phyloP scores from a whole-genome alignment of 1,140 invertebrate genomes.

The Papilio dardanus region DNA sequence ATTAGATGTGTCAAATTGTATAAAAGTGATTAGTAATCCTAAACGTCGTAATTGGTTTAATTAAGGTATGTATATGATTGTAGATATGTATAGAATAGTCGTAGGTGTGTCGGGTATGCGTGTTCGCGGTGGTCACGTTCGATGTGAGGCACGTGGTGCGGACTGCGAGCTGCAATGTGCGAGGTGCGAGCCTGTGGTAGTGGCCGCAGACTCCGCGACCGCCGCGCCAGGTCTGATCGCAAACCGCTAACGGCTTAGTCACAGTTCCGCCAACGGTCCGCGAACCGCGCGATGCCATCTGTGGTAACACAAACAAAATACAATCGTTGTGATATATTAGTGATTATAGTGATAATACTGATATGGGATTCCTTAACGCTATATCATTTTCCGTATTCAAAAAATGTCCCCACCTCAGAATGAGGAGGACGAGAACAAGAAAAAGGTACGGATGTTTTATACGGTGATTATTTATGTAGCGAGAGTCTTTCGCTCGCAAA shows the following conservation, averaged over 20 bases:
- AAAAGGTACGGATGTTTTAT: slow-evolving; percentile 49
- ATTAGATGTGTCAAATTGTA: slow-evolving; percentile 8
- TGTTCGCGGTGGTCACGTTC: slow-evolving; percentile 38
- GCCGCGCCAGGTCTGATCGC: slow-evolving; percentile 44
- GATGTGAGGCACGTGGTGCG: slow-evolving; percentile 47
- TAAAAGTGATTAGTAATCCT: not conserved
- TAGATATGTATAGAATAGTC: not conserved
- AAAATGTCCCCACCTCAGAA: slow-evolving; percentile 71
- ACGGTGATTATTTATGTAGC: not conserved
- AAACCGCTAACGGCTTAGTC: slow-evolving; percentile 68
- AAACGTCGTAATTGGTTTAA: slow-evolving; percentile 12
- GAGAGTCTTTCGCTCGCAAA: not conserved
- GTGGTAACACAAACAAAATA: slow-evolving; percentile 51
- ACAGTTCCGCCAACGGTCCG: slow-evolving; percentile 57
- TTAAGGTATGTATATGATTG: not conserved
- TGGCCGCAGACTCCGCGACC: slow-evolving; percentile 43
- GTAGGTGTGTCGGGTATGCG: not conserved
- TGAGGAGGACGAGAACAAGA: slow-evolving; percentile 55
- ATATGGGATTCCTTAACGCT: slow-evolving; percentile 69
- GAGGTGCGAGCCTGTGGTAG: slow-evolving; percentile 34
- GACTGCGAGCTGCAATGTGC: too few relatives aligned
- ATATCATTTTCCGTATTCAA: slow-evolving; percentile 73
- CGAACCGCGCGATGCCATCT: slow-evolving; percentile 58
- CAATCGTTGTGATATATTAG: slow-evolving; percentile 55
- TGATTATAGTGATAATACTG: slow-evolving; percentile 58